These are phyloP conservation scores for Dynastes grantii DNA, from an alignment of 2,888 invertebrate genomes.

Conservation along the genomic window DNA sequence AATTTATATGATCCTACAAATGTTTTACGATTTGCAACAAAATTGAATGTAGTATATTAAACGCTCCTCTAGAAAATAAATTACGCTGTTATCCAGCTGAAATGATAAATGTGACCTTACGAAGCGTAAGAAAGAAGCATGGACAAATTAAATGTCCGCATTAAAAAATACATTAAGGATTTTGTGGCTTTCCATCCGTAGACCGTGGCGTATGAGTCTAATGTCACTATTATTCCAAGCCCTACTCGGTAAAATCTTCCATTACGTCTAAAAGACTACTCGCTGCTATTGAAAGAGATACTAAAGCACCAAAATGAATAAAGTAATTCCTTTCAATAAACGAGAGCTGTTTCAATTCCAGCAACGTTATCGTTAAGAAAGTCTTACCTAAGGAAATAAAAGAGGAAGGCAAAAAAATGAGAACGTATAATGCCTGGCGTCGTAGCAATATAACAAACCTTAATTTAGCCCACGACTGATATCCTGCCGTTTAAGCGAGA, in stretches of 20 bases:
- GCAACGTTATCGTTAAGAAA: conserved; percentile 24
- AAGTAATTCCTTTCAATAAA: conserved; percentile 45
- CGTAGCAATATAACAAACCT: conserved; percentile 28
- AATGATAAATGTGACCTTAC: neutral
- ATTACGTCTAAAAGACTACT: conserved; percentile 25
- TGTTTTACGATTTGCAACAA: neutral
- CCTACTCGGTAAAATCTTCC: conserved; percentile 30
- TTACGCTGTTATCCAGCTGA: neutral
- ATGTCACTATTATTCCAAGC: conserved; percentile 33
- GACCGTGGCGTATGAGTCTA: conserved; percentile 7
- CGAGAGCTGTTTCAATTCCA: conserved; percentile 30
- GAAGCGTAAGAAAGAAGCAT: neutral
- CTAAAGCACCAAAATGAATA: conserved; percentile 18
- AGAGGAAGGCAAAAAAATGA: neutral
- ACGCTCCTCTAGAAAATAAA: neutral
- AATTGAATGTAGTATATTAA: neutral
- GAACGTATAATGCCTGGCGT: conserved; percentile 1
- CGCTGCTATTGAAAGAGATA: conserved; percentile 35
- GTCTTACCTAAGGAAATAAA: conserved; percentile 4
- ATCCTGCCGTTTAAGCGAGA: neutral
- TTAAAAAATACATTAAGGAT: conserved; percentile 37
- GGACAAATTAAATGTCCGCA: conserved; percentile 21
- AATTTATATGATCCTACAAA: neutral
- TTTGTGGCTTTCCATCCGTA: neutral
- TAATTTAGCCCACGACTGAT: conserved; percentile 30